These are phyloP conservation scores for Scolopax mira DNA, from an alignment of 2,113 vertebrate species.

Conservation along the genomic window DNA sequence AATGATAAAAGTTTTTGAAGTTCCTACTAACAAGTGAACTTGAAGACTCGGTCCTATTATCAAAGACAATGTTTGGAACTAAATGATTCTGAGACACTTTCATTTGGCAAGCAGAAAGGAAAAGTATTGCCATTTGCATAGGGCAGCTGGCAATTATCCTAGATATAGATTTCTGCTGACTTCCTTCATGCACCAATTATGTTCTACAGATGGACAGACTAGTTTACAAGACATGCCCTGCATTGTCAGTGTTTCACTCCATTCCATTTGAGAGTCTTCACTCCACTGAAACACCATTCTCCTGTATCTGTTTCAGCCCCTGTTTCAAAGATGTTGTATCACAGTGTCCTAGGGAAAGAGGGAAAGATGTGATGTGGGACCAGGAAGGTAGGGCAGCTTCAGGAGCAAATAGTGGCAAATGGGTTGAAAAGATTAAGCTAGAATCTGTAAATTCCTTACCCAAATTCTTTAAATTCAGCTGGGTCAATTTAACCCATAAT, in stretches of 20 bases:
- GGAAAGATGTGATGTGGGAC: not conserved
- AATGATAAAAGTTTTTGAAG: not conserved
- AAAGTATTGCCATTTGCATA: not conserved
- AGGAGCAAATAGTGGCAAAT: not conserved
- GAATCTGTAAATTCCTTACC: not conserved
- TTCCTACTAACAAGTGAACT: not conserved
- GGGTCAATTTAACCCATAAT: not conserved
- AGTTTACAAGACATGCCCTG: not conserved
- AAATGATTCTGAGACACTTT: not conserved
- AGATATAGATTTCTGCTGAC: not conserved
- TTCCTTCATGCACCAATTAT: not conserved
- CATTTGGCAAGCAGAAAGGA: not conserved
- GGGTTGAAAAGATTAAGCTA: not conserved
- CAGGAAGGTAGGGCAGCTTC: not conserved
- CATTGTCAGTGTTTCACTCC: not conserved
- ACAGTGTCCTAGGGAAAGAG: not conserved
- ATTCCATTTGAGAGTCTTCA: not conserved
- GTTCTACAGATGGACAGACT: not conserved
- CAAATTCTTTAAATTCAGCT: not conserved
- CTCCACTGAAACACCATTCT: not conserved
- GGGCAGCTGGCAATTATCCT: not conserved
- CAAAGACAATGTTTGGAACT: not conserved
- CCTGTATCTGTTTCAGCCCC: fast-evolving
- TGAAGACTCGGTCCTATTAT: not conserved
- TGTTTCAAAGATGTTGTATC: not conserved